These are phyloP conservation scores for Nowickia ferox DNA, from an alignment of 2,888 invertebrate genomes.

Conservation along the genomic window DNA sequence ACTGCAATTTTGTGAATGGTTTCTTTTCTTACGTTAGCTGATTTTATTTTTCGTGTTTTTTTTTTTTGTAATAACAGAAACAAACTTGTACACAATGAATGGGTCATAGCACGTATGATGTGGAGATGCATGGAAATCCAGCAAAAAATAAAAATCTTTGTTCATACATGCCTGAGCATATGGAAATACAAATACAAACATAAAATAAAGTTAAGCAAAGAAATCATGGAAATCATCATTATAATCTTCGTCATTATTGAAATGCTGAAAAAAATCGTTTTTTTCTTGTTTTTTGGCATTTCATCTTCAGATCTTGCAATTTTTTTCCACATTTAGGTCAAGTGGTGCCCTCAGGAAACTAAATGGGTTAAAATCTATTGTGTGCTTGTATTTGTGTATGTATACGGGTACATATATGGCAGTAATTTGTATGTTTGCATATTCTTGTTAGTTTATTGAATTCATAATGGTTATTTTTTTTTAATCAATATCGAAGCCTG, in stretches of 20 bases:
- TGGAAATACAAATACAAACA: constrained; percentile 8
- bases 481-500: constrained; percentile 39
- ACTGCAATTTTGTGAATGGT: constrained; percentile 36
- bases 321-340: constrained; percentile 53
- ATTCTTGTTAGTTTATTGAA: constrained; percentile 14
- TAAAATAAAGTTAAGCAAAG: constrained; percentile 18
- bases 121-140: constrained; percentile 9
- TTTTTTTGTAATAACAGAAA: background rate
- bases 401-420: background rate
- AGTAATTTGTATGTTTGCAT: background rate
- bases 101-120: constrained; percentile 39
- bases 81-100: constrained; percentile 23
- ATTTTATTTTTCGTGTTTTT: background rate
- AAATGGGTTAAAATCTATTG: constrained; percentile 39
- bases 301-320: constrained; percentile 31
- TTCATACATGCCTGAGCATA: background rate
- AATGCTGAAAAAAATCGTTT: constrained; percentile 28
- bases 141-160: background rate
- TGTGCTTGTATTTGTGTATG: background rate
- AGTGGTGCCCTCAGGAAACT: constrained; percentile 59
- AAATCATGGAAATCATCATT: constrained; percentile 44
- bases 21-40: background rate
- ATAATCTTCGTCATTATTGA: constrained; percentile 48
- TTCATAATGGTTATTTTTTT: constrained; percentile 31
- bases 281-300: constrained; percentile 24